Base-by-base conservation (phyloP, 2,888 invertebrate genomes). In the Lithophane semibrunnea region DNA sequence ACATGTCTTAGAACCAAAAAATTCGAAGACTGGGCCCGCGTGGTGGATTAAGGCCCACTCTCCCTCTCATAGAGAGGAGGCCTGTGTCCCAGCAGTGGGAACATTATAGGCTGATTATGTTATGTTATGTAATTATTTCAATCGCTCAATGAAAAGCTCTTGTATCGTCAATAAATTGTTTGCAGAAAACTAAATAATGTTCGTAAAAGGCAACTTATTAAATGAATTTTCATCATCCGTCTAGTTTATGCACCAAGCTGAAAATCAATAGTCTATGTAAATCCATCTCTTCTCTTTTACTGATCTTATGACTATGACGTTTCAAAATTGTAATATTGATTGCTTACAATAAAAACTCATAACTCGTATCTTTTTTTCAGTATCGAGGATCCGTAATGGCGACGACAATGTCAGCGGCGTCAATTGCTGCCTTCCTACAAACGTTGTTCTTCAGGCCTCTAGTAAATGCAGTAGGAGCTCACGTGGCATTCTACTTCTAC, bases 371-470 rank as follows among this genome's bases (percentile, higher is more conserved):
- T 24, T 72, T n/a, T 75, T 94, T 93, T n/a, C 92, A 96, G 96
- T 95, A 94, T 71, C 95, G 96, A 3, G 94, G 94, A 2, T 93
- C 94, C 10, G 94, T 96, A 0, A 92, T 95, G 91, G 96, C 93
- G 0, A 85, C 87, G 0, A 91, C 94, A 0, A 95, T 95, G 95
- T 89, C 94, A 0, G n/a, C 87, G 0, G 92, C 94, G 0, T 91
- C 94, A 0, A n/a, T 91, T 0, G 80, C 91, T 0, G 94, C 88
- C 68, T 95, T 95, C 85, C 37, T 94, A 0, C 95, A 95, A 87
- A 91, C 94, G 79, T 80, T 94, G 24, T 94, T 95, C 90, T 96
- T 95, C 90, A 95, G 94, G 70, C 92, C 95, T 0, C 73, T 96
- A 0, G 92, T 93, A 0, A 93, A 88, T 2, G 72, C 91, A 0